These are phyloP conservation scores for Elaphurus davidianus DNA, from an alignment of 2,113 vertebrate genomes.

Conservation along the genomic window DNA sequence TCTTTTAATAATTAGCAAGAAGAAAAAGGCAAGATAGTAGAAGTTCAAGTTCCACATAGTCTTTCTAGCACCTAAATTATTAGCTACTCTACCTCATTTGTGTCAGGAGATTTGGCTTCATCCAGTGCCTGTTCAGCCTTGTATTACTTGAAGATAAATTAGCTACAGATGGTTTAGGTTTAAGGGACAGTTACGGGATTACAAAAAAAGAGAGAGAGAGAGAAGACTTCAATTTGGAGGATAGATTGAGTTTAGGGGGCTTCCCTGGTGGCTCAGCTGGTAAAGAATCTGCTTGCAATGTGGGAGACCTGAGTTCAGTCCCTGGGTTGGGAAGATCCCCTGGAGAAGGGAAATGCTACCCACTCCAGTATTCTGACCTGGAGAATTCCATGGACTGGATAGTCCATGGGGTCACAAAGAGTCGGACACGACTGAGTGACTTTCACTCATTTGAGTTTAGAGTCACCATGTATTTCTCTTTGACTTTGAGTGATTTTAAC, in stretches of 20 bases:
- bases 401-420: not conserved
- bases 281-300: not conserved
- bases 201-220: not conserved
- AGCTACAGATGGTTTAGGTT: not conserved
- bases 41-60: slow-evolving; percentile 2
- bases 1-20: slow-evolving; percentile 2
- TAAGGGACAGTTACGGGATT: not conserved
- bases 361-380: not conserved
- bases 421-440: not conserved
- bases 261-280: not conserved
- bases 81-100: not conserved
- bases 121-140: not conserved
- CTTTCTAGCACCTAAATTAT: not conserved
- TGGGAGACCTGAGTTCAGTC: not conserved
- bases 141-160: slow-evolving; percentile 35
- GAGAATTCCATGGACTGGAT: not conserved
- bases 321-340: not conserved
- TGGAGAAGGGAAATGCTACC: not conserved
- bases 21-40: not conserved
- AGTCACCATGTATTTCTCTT: not conserved
- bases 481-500: not conserved
- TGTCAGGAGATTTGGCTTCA: not conserved
- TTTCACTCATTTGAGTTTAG: slow-evolving; percentile 4
- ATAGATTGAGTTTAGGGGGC: slow-evolving; percentile 9
- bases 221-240: not conserved